Base-by-base conservation (phyloP, 2,888 invertebrate species). In the Ectemnius cavifrons region DNA sequence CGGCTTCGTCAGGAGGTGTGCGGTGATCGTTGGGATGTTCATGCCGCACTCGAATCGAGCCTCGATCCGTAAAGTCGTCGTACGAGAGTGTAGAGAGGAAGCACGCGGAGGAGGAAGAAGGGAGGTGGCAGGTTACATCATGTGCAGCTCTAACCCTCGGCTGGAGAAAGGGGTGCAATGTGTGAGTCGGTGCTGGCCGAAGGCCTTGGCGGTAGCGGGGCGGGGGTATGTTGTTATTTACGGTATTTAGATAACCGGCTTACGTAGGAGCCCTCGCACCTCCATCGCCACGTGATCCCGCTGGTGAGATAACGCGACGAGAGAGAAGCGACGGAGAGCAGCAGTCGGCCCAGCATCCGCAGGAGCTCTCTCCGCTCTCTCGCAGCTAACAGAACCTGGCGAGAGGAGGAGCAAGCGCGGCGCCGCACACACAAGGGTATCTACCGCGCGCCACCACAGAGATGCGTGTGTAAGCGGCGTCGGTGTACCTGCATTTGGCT, bases 241-340 rank as follows among this genome's bases (percentile, higher is more conserved):
- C 89, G 90, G 89, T 89, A 89, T 90, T 90, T 90, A 90, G 90
- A 90, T 90, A 91, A 91, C 89, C 89, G 89, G 90, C 89, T 90
- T 90, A 90, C 88, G 87, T 85, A 83, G 85, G 82, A 85, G 52
- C 82, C 81, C 88, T 87, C 87, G 84, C 87, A 84, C 89, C 87
- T 89, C 85, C 84, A 83, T 87, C 85, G 84, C 82, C 82, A 79
- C 37, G 80, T 86, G 90, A 90, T 90, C 89, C 87, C 88, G 84
- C 86, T 85, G 81, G 83, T 79, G 85, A 89, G 90, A 90, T 90
- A 90, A 82, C 86, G 83, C 73, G 77, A 73, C 78, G 81, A 60
- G 80, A 81, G 78, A 52, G 85, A 77, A 74, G 80, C 84, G 83
- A 80, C 78, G 74, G 37, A 11, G 8, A 11, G 37, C 37, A 8